These are phyloP conservation scores for Rambutsinella grinnellia DNA, from an alignment of 2,888 invertebrate genomes.

Conservation along the genomic window DNA sequence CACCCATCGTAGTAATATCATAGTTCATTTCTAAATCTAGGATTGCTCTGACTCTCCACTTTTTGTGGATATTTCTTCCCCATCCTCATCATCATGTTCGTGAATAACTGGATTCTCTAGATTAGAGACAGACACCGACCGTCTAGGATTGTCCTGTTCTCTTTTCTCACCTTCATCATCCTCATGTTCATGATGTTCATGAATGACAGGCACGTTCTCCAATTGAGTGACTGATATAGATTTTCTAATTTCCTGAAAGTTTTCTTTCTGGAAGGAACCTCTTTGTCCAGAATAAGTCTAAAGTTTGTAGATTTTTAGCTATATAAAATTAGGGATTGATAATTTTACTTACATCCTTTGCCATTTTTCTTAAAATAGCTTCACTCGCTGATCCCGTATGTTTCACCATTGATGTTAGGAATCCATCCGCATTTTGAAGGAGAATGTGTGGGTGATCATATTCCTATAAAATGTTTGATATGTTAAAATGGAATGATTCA, in stretches of 20 bases:
- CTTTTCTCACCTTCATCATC: no score
- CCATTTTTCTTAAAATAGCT: constrained; percentile 75
- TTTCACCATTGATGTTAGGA: constrained; percentile 78
- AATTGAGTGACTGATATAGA: constrained; percentile 8
- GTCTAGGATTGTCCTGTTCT: no score
- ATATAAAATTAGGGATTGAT: constrained; percentile 8
- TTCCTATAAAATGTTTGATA: no score
- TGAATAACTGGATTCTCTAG: background rate
- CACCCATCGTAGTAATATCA: no score
- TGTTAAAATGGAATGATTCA: background rate
- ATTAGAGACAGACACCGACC: constrained; percentile 1
- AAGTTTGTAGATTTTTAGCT: background rate
- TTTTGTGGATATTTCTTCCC: no score
- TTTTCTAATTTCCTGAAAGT: constrained; percentile 25
- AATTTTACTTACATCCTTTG: constrained; percentile 71
- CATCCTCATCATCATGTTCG: background rate
- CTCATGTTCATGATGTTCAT: no score
- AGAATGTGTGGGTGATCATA: constrained; percentile 82
- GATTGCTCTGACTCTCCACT: no score
- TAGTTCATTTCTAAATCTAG: no score
- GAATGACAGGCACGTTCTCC: background rate
- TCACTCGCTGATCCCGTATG: constrained; percentile 80
- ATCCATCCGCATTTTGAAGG: constrained; percentile 74
- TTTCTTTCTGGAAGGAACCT: constrained; percentile 38
- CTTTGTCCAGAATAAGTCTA: constrained; percentile 48